These are phyloP conservation scores for Fragum fragum DNA, from an alignment of 2,888 invertebrate genomes.

Conservation along the genomic window DNA sequence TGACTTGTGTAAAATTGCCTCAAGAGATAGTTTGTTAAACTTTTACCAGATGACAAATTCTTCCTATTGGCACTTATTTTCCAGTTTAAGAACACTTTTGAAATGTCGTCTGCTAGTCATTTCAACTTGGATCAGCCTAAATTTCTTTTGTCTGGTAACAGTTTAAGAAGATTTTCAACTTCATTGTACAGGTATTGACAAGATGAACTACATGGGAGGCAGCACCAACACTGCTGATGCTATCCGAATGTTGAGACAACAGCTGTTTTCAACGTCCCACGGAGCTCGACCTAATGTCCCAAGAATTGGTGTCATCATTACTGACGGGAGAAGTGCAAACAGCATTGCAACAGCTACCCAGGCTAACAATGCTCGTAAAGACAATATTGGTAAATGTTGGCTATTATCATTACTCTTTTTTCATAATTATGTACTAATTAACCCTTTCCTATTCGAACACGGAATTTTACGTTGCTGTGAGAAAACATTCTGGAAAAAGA, in stretches of 20 bases:
- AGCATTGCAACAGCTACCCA: conserved; percentile 65
- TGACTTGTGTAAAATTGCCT: too few species aligned
- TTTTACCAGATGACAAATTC: too few species aligned
- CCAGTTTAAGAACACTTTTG: too few species aligned
- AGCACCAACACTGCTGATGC: conserved; percentile 83
- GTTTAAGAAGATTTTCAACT: too few species aligned
- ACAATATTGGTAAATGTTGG: conserved; percentile 70
- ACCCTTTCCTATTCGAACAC: background rate
- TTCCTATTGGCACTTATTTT: too few species aligned
- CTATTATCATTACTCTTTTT: too few species aligned
- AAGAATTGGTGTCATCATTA: conserved; percentile 77
- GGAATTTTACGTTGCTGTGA: too few species aligned
- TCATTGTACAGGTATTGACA: conserved; percentile 74
- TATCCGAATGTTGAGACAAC: conserved; percentile 72
- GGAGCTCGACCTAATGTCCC: conserved; percentile 77
- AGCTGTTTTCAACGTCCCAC: conserved; percentile 65
- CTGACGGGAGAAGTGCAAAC: conserved; percentile 75
- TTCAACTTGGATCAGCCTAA: too few species aligned
- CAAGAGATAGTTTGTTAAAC: too few species aligned
- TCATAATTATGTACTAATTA: background rate
- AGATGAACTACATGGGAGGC: conserved; percentile 79
- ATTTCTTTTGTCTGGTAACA: too few species aligned
- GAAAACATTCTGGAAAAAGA: too few species aligned
- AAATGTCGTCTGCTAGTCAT: too few species aligned
- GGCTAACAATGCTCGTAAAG: conserved; percentile 69